phyloP scores from a whole-genome alignment of 2,888 invertebrate species.

The Tiliacea citrago region DNA sequence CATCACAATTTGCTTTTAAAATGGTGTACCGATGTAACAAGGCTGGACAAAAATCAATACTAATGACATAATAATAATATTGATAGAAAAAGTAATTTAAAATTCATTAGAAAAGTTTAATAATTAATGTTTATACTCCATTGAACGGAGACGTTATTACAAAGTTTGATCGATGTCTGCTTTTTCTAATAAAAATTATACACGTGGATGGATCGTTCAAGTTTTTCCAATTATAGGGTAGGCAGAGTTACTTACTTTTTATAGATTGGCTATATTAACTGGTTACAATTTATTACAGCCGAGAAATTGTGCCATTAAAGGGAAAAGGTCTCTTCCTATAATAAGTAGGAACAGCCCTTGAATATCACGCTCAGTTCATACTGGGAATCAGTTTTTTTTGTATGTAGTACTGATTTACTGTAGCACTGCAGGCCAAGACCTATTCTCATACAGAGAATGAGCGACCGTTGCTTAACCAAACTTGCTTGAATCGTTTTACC shows the following conservation, averaged over 20 bases:
- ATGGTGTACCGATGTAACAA: slow-evolving; percentile 4
- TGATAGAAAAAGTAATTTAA: slow-evolving; percentile 51
- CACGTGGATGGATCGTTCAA: slow-evolving; percentile 7
- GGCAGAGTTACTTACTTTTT: slow-evolving; percentile 7
- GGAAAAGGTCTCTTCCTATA: background rate
- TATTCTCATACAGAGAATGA: no score
- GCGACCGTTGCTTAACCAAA: no score
- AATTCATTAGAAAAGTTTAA: slow-evolving; percentile 60
- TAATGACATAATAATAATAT: slow-evolving; percentile 37
- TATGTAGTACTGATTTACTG: no score
- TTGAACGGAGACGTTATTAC: slow-evolving; percentile 28
- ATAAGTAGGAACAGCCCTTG: background rate
- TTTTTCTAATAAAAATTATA: slow-evolving; percentile 32
- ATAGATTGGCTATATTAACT: slow-evolving; percentile 12
- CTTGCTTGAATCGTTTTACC: no score
- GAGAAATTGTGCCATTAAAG: background rate
- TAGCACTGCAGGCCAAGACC: no score
- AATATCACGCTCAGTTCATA: background rate
- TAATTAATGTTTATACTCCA: slow-evolving; percentile 47
- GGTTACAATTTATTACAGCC: background rate
- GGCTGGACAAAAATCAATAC: slow-evolving; percentile 35
- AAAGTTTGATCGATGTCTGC: slow-evolving; percentile 41
- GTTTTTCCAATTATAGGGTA: slow-evolving; percentile 39
- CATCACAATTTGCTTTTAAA: background rate
- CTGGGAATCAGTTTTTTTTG: no score